Evolutionary conservation across 2,797 vertebrate species (phyloP).

Genomic region (Otolemur crassicaudatus): DNA sequence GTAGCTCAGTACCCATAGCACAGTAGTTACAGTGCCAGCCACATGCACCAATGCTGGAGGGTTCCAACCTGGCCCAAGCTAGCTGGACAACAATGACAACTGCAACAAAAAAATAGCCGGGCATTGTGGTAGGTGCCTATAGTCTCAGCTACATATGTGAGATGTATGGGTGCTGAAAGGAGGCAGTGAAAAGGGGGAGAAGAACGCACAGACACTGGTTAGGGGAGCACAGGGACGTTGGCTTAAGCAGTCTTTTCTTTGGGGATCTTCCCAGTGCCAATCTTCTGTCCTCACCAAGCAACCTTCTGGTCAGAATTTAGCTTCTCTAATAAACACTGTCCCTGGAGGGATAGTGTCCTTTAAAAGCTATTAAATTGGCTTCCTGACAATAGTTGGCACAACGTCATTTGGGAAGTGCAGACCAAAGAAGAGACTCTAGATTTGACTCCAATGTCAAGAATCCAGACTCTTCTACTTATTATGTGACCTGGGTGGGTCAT

Average conservation of each 20-base stretch:
- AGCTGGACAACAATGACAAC: no score
- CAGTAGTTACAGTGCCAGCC: no score
- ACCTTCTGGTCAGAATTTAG: conserved; percentile 26
- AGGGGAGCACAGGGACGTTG: neutral
- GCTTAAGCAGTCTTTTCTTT: conserved; percentile 34
- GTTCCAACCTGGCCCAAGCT: no score
- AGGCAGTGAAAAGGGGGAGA: neutral
- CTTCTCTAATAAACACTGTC: conserved; percentile 47
- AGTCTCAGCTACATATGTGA: neutral
- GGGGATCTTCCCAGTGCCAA: conserved; percentile 28
- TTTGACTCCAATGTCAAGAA: neutral
- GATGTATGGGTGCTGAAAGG: neutral
- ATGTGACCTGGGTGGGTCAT: neutral
- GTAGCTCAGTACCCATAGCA: no score
- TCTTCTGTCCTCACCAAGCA: conserved; percentile 31
- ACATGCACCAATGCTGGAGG: no score
- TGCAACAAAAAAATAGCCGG: no score
- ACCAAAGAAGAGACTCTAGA: neutral
- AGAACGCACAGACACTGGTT: neutral
- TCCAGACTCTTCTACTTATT: neutral
- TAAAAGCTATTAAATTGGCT: conserved; percentile 42
- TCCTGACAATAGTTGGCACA: neutral
- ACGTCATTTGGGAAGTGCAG: neutral
- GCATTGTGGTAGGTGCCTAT: no score
- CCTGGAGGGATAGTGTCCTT: conserved; percentile 42